These are phyloP conservation scores for Seira sanloemensis DNA, from an alignment of 2,888 invertebrate genomes.

Conservation along the genomic window DNA sequence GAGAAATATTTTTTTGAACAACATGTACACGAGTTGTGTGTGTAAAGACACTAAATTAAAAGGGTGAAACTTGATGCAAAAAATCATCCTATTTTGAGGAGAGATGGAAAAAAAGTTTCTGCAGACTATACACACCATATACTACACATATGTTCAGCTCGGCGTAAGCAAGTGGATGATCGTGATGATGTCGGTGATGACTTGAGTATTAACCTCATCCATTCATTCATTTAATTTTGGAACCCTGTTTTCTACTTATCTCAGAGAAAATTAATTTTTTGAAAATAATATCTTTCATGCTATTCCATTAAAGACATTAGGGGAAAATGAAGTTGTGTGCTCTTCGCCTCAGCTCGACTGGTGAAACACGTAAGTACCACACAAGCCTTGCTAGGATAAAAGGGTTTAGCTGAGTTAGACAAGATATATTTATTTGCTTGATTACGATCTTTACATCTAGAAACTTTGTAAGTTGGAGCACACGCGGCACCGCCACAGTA, in stretches of 20 bases:
- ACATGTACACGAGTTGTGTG: background rate
- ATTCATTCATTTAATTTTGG: conserved; percentile 1
- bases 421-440: background rate
- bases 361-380: background rate
- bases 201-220: conserved; percentile 4
- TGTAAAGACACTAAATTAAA: background rate
- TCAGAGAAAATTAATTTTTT: background rate
- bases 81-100: background rate
- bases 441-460: background rate
- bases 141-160: too few relatives aligned
- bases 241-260: conserved; percentile 1
- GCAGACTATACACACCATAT: too few relatives aligned
- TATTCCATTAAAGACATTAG: background rate
- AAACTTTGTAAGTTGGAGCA: background rate
- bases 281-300: conserved; percentile 4
- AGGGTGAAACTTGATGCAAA: conserved; percentile 1
- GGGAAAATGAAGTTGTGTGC: background rate
- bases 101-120: too few relatives aligned
- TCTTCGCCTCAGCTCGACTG: background rate
- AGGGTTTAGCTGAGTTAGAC: background rate
- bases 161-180: background rate
- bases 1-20: too few relatives aligned
- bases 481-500: background rate
- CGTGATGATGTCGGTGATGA: background rate
- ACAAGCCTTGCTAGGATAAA: background rate